Evolutionary conservation across 1,140 invertebrate species (phyloP).

Genomic region (Cyclargus thomasi): DNA sequence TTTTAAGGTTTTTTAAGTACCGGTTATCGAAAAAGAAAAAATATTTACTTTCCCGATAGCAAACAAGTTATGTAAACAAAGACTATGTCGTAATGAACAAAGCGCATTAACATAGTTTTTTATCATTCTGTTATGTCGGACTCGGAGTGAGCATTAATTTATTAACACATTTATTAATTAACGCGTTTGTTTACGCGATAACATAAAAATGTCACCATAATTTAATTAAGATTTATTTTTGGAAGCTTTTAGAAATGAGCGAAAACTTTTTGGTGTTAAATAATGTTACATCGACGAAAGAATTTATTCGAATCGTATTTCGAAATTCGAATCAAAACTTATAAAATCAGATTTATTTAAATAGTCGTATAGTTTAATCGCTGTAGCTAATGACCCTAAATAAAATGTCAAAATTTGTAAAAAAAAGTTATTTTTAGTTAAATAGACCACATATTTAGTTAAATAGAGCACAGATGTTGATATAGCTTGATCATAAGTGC

Average conservation of each 20-base stretch:
- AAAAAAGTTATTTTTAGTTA: no score
- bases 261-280: not conserved
- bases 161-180: conserved; percentile 19
- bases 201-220: conserved; percentile 9
- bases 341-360: no score
- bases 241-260: not conserved
- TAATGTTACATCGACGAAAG: not conserved
- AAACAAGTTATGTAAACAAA: conserved; percentile 14
- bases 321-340: no score
- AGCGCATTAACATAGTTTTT: conserved; percentile 19
- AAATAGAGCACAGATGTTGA: no score
- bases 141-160: conserved; percentile 17
- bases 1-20: no score
- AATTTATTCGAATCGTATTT: no score
- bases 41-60: conserved; percentile 1
- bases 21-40: no score
- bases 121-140: conserved; percentile 18
- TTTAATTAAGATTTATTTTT: conserved; percentile 10
- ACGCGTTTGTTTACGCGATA: conserved; percentile 10
- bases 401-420: no score
- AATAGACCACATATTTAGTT: no score
- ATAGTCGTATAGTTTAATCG: no score
- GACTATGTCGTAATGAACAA: conserved; percentile 16
- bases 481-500: no score
- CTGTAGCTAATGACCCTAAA: no score